These are phyloP conservation scores for Dicerorhinus sumatrensis DNA, from an alignment of 2,113 vertebrate species.

Conservation along the genomic window DNA sequence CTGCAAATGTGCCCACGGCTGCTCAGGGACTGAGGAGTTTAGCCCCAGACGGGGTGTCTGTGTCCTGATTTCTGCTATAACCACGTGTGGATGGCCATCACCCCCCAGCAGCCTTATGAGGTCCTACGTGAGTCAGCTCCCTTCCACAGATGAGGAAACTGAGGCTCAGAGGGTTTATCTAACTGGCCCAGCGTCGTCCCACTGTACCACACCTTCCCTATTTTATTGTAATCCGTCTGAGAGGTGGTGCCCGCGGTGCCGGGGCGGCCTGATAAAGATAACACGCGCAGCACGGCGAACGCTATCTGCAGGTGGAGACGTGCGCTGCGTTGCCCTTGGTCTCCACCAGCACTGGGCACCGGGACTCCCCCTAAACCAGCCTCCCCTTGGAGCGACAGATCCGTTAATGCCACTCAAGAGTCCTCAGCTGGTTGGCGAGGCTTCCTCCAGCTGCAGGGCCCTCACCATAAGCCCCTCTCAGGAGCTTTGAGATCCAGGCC, in stretches of 20 bases:
- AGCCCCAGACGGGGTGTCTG: fast-evolving
- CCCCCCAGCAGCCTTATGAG: too few species aligned
- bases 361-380: neutral
- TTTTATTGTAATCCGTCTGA: fast-evolving
- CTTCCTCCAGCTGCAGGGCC: neutral
- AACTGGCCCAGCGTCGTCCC: too few species aligned
- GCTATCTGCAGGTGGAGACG: neutral
- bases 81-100: neutral
- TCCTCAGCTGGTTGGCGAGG: neutral
- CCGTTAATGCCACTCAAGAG: neutral
- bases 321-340: neutral
- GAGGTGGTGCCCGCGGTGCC: neutral
- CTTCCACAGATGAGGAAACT: neutral
- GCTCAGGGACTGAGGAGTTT: too few species aligned
- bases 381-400: fast-evolving
- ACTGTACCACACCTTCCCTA: fast-evolving
- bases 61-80: neutral
- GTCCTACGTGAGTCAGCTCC: too few species aligned
- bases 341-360: neutral
- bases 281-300: fast-evolving
- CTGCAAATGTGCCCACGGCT: fast-evolving
- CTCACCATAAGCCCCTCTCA: neutral
- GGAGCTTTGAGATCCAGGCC: neutral
- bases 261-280: neutral
- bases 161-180: neutral